Evolutionary conservation across 2,113 vertebrate genomes (phyloP).

Genomic region (Nymphicus hollandicus): DNA sequence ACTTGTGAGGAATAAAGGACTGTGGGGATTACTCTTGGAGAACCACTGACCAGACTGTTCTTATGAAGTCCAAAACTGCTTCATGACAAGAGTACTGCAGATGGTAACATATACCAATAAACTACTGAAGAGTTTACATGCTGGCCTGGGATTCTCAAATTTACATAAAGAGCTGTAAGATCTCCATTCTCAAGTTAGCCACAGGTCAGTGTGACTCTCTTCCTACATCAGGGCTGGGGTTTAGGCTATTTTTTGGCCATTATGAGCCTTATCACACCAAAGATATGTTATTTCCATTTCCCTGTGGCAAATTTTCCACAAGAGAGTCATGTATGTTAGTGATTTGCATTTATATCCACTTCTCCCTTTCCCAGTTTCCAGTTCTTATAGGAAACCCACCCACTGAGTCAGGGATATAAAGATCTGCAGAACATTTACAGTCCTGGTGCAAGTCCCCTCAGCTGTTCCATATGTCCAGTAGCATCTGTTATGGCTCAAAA

Average conservation of each 20-base stretch:
- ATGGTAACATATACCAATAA: not conserved
- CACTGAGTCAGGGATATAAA: not conserved
- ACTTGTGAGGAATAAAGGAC: not conserved
- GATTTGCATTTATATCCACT: not conserved
- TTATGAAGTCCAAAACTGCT: not conserved
- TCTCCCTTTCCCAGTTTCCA: not conserved
- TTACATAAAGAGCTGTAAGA: not conserved
- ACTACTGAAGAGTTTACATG: not conserved
- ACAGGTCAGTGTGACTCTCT: not conserved
- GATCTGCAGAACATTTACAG: constrained; percentile 42
- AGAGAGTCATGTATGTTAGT: not conserved
- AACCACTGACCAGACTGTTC: not conserved
- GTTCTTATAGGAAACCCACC: constrained; percentile 9
- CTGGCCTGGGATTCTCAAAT: not conserved
- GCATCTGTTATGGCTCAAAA: constrained; percentile 44
- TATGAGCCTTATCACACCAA: not conserved
- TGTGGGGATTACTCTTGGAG: not conserved
- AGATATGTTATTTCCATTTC: not conserved
- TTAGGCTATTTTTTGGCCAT: not conserved
- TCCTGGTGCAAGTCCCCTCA: not conserved
- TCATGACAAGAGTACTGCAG: not conserved
- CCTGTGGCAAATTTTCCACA: not conserved
- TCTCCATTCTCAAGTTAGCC: not conserved
- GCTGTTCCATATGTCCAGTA: constrained; percentile 44
- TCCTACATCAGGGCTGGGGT: not conserved